Percentiles rank a stretch among this genome's conserved stretches.
phyloP scores from a whole-genome alignment of 1,140 invertebrate genomes.

The Caenorhabditis remanei region DNA sequence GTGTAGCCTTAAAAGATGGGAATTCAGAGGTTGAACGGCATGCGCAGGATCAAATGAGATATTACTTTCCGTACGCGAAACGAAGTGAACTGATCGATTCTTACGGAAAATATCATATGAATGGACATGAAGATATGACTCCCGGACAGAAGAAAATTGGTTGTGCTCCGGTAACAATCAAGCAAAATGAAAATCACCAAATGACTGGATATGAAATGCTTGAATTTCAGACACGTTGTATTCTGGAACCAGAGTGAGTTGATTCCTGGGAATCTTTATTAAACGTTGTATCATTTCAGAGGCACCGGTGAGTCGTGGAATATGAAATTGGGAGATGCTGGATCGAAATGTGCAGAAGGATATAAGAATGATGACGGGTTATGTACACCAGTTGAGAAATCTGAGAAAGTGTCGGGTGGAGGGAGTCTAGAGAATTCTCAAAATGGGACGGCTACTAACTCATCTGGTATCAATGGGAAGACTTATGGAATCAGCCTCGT shows the following conservation, averaged over 20 bases:
- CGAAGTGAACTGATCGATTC: neutral
- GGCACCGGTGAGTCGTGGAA: neutral
- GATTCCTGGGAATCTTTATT: neutral
- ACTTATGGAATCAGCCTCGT: too few species aligned
- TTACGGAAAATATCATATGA: neutral
- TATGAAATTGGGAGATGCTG: neutral
- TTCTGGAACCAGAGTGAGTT: neutral
- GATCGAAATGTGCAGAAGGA: neutral
- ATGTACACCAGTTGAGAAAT: neutral
- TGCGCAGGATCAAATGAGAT: neutral
- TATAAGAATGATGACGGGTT: neutral
- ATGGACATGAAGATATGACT: neutral
- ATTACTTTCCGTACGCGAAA: neutral
- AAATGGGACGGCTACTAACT: too few species aligned
- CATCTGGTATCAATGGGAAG: too few species aligned
- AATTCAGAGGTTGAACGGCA: too few species aligned
- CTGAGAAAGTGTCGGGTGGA: too few species aligned
- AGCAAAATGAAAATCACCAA: neutral
- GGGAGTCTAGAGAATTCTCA: too few species aligned
- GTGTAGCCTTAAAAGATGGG: too few species aligned
- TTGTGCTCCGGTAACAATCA: neutral
- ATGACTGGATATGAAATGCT: neutral
- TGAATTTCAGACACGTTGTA: neutral
- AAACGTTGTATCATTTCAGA: neutral
- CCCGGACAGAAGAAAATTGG: neutral